These are phyloP conservation scores for Nesometra sesokonis DNA, from an alignment of 35 echinoderm and acorn worm genomes.

Conservation along the genomic window DNA sequence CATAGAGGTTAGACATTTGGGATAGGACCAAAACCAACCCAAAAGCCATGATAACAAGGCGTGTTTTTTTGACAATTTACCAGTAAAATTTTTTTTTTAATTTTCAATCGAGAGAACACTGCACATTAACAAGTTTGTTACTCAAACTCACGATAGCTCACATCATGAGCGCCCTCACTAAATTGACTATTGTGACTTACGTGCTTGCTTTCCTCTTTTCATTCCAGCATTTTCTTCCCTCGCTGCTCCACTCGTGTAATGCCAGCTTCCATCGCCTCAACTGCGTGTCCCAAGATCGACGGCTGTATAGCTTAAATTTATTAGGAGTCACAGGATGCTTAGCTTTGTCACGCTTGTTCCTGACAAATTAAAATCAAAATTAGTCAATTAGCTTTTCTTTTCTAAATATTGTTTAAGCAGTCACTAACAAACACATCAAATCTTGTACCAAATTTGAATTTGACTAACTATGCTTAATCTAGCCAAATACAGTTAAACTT, in stretches of 20 bases:
- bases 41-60: not conserved
- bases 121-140: no score
- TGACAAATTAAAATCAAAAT: slow-evolving; percentile 2
- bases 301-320: slow-evolving; percentile 70
- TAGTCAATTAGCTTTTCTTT: not conserved
- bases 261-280: slow-evolving; percentile 42
- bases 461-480: not conserved
- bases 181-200: not conserved
- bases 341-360: slow-evolving; percentile 35
- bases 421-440: not conserved
- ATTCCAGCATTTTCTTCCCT: not conserved
- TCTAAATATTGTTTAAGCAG: not conserved
- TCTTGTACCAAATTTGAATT: not conserved
- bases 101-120: not conserved
- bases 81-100: not conserved
- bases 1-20: not conserved
- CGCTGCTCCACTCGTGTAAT: slow-evolving; percentile 42
- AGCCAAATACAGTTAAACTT: no score
- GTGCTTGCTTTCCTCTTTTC: not conserved
- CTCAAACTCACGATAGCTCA: no score
- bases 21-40: no score
- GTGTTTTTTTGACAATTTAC: no score
- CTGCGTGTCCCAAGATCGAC: slow-evolving; percentile 70
- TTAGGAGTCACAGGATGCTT: slow-evolving; percentile 68
- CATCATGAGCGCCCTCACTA: no score